Evolutionary conservation across 2,888 invertebrate genomes (phyloP), one percentile per base, ranked within the genome.

Genomic region (Drosophila subsilvestris): DNA sequence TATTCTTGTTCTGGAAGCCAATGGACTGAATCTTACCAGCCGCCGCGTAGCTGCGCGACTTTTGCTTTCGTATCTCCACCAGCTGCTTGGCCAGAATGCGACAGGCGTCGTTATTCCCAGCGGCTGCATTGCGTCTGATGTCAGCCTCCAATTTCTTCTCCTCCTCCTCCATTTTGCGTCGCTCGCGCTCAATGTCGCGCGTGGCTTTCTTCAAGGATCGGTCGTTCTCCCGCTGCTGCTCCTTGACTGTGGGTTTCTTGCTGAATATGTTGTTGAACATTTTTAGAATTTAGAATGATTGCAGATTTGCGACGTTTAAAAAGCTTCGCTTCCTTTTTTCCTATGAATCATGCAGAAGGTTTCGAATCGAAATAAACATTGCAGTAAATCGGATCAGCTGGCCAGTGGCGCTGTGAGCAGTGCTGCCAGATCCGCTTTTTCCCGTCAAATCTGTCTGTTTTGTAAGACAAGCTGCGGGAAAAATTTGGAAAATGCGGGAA

Each of bases 101-200:
- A 83, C 95, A 96, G 10, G 96, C 96, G 89, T 97, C 97, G 88
- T 95, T 96, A 89, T 98, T 96, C 9, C 98, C 98, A 89, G 96
- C 95, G 88, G 96, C 96, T 0, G 98, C 98, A 92, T 96, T 94
- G 88, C 97, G 97, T 90, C 96, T 97, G 55, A 98, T 98, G 91
- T 98, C 98, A 91, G 94, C 92, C 93, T 97, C 96, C 95, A 98
- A 92, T 93, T 97, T 97, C 80, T 97, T 97, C 90, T 98, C 98
- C 91, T 98, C 97, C 79, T 95, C 94, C 91, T 98, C 98, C 80
- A 98, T 92, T 74, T 96, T 95, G 58, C 94, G 93, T 78, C 96
- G 94, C 90, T 98, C 98, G 74, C 97, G 93, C 74, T 97, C 97
- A 76, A 98, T 93, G 80, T 97, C 98, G 77, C 98, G 93, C 9